Conservation (phyloP, 2,888 invertebrate species). For the Aphrophora alni region DNA sequence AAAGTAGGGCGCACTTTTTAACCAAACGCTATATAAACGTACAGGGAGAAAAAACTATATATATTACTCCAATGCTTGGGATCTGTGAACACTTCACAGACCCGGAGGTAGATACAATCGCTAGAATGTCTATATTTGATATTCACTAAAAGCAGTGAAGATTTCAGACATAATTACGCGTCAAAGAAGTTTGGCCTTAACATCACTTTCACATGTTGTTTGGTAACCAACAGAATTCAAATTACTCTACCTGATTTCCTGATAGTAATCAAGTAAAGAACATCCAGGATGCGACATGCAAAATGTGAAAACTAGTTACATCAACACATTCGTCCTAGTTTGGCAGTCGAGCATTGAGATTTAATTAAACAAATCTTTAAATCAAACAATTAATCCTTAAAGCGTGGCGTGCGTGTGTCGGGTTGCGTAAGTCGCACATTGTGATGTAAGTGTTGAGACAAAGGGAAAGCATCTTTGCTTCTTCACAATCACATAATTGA, state of each 20-base stretch:
- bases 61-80: too few relatives aligned
- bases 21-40: too few relatives aligned
- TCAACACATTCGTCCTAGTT: background rate
- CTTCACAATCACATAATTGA: background rate
- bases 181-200: too few relatives aligned
- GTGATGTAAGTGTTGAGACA: background rate
- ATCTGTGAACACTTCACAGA: too few relatives aligned
- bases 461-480: background rate
- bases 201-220: background rate
- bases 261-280: background rate
- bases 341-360: background rate
- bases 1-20: too few relatives aligned
- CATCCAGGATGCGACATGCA: background rate
- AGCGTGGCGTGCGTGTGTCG: background rate
- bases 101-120: too few relatives aligned
- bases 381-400: background rate
- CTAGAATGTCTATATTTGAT: too few relatives aligned
- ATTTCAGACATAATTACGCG: too few relatives aligned
- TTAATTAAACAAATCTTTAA: background rate
- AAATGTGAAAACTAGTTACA: background rate
- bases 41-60: too few relatives aligned
- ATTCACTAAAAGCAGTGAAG: too few relatives aligned
- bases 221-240: background rate
- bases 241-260: background rate
- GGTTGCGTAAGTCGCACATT: background rate